Evolutionary conservation across 2,888 invertebrate species (phyloP).

Genomic region (Cremastinae sp.): DNA sequence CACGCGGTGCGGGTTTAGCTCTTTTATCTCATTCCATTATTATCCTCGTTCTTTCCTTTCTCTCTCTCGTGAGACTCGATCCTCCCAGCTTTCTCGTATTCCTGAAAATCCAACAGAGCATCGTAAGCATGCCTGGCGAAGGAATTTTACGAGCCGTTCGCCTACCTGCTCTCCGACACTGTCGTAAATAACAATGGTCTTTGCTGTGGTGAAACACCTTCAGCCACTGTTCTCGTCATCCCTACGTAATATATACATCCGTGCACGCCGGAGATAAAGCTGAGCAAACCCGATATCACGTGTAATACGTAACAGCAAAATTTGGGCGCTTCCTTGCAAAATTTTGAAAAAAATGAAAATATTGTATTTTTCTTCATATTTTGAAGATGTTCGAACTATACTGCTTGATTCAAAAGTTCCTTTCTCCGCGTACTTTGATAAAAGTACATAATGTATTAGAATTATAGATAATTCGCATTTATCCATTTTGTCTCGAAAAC

Average conservation of each 20-base stretch:
- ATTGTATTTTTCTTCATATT: too few species aligned
- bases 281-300: constrained; percentile 33
- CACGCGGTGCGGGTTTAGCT: constrained; percentile 8
- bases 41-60: constrained; percentile 13
- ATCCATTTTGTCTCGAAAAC: too few species aligned
- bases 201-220: constrained; percentile 7
- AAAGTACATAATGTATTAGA: too few species aligned
- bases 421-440: too few species aligned
- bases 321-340: too few species aligned
- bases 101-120: constrained; percentile 48
- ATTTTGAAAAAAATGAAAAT: too few species aligned
- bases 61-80: constrained; percentile 2
- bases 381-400: too few species aligned
- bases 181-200: constrained; percentile 53
- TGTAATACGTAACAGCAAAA: constrained; percentile 18
- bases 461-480: too few species aligned
- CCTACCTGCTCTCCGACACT: constrained; percentile 15
- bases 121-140: constrained; percentile 41
- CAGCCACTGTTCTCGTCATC: constrained; percentile 17
- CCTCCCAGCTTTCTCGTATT: constrained; percentile 14
- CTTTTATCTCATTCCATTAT: constrained; percentile 13
- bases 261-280: constrained; percentile 21
- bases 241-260: background rate
- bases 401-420: too few species aligned
- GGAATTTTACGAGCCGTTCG: constrained; percentile 33